These are phyloP conservation scores for Porites lobata DNA, from an alignment of 92 coral and sea anemone genomes.

Conservation along the genomic window DNA sequence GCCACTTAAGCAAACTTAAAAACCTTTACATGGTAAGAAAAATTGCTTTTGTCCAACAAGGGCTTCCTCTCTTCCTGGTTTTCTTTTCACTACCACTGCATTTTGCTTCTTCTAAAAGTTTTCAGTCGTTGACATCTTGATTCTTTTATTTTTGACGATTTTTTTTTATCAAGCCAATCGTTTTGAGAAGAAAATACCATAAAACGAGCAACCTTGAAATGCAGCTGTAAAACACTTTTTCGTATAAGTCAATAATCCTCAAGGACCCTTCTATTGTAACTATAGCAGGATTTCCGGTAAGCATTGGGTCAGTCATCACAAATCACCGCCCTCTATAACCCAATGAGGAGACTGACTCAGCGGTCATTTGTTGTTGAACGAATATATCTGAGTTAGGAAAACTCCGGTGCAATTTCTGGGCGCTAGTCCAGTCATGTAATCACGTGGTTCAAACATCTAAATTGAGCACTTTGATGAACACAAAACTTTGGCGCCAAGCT, in stretches of 20 bases:
- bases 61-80: background rate
- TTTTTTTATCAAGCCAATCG: no score
- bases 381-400: background rate
- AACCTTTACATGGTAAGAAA: no score
- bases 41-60: background rate
- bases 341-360: conserved; percentile 3
- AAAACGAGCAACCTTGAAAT: no score
- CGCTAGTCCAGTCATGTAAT: conserved; percentile 10
- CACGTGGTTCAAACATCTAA: background rate
- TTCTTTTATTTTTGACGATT: background rate
- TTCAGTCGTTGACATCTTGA: background rate
- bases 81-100: background rate
- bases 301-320: conserved; percentile 1
- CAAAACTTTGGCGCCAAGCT: conserved; percentile 50
- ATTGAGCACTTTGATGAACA: conserved; percentile 6
- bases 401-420: background rate
- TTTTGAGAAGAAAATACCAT: no score
- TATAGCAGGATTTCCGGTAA: conserved; percentile 27
- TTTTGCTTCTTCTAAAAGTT: background rate
- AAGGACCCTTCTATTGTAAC: background rate
- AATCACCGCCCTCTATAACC: conserved; percentile 29
- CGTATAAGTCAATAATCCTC: no score
- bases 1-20: no score
- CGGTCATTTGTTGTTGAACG: background rate
- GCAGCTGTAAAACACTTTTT: no score